Percentiles rank a stretch among this genome's conserved stretches.
phyloP scores from a whole-genome alignment of 2,113 vertebrate species.

The Austrofundulus limnaeus region DNA sequence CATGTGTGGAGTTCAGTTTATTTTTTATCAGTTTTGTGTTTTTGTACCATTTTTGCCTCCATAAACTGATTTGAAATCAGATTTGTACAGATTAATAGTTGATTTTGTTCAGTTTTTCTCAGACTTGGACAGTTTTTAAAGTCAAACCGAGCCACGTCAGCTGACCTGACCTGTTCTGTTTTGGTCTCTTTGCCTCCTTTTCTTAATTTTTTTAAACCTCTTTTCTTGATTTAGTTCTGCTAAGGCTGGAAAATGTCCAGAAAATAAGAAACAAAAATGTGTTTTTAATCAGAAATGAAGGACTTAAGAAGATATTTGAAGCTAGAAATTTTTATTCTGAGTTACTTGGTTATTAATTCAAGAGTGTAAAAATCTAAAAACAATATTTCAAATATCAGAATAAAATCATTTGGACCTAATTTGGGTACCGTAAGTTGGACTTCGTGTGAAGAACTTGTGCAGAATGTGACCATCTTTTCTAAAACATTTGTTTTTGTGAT shows the following conservation, averaged over 20 bases:
- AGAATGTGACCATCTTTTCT: constrained; percentile 45
- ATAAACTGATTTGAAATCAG: too few relatives aligned
- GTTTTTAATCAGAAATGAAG: not conserved
- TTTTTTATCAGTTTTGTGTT: not conserved
- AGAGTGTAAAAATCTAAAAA: constrained; percentile 7
- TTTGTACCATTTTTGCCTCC: too few relatives aligned
- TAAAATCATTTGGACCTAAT: not conserved
- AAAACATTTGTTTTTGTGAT: constrained; percentile 33
- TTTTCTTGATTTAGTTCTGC: constrained; percentile 35
- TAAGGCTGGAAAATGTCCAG: not conserved
- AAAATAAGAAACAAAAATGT: constrained; percentile 4
- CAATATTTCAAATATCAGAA: not conserved
- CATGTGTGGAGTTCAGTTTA: constrained; percentile 13
- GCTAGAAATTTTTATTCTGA: not conserved
- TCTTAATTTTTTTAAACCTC: constrained; percentile 1
- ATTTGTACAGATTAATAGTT: too few relatives aligned
- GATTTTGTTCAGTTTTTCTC: constrained; percentile 42
- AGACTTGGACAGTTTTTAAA: constrained; percentile 42
- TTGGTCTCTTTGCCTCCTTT: constrained; percentile 8
- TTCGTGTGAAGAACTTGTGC: too few relatives aligned
- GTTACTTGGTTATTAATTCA: not conserved
- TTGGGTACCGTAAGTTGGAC: too few relatives aligned
- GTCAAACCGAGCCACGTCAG: constrained; percentile 69
- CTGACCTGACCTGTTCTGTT: constrained; percentile 63
- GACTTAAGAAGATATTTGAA: not conserved